These are phyloP conservation scores for Lasioglossum figueresi DNA, from an alignment of 2,888 invertebrate species.

Conservation along the genomic window DNA sequence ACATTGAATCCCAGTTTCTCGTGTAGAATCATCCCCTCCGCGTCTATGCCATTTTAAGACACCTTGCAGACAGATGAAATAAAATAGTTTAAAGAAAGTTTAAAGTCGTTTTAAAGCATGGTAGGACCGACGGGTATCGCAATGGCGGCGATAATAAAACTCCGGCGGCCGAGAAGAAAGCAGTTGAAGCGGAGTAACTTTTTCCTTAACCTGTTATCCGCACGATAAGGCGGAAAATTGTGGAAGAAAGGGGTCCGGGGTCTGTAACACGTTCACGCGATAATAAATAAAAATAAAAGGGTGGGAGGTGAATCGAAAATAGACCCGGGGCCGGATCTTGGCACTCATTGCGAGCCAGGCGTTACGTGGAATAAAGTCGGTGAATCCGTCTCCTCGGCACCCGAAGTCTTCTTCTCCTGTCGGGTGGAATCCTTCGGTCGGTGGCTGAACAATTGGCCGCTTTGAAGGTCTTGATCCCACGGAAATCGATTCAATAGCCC, in stretches of 20 bases:
- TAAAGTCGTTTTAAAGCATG: not conserved
- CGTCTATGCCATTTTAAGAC: no score
- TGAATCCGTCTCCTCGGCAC: slow-evolving; percentile 32
- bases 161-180: not conserved
- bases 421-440: slow-evolving; percentile 38
- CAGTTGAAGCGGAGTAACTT: not conserved
- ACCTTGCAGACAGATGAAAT: no score
- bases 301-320: not conserved
- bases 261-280: not conserved
- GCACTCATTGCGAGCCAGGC: not conserved
- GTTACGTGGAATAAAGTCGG: slow-evolving; percentile 44
- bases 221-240: slow-evolving; percentile 33
- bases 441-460: slow-evolving; percentile 48
- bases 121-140: not conserved
- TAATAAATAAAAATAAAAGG: slow-evolving; percentile 20
- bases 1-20: no score
- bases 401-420: slow-evolving; percentile 12
- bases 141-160: slow-evolving; percentile 25
- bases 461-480: slow-evolving; percentile 48
- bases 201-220: slow-evolving; percentile 29
- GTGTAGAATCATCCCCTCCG: no score
- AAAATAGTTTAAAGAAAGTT: no score
- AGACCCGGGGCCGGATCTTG: not conserved
- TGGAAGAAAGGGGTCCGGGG: slow-evolving; percentile 10
- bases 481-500: slow-evolving; percentile 56